These are phyloP conservation scores for Epizoanthus illoricatus DNA, from an alignment of 92 coral and sea anemone species.

Conservation along the genomic window DNA sequence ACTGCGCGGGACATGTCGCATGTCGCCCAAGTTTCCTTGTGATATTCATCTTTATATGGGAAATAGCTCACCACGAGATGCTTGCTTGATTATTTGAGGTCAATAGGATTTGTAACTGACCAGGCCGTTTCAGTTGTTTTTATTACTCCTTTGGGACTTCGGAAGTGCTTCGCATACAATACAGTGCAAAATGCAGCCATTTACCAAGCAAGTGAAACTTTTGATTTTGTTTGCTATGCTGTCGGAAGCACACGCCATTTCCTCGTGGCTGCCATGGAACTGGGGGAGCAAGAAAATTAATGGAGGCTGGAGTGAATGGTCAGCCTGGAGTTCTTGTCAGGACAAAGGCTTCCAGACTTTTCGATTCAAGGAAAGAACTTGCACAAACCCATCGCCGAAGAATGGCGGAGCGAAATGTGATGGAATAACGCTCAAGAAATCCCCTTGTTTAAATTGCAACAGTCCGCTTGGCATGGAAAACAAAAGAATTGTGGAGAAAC, in stretches of 20 bases:
- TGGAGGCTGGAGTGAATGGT: constrained; percentile 88
- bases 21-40: neutral
- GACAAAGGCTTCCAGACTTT: constrained; percentile 54
- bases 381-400: constrained; percentile 78
- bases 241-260: constrained; percentile 28
- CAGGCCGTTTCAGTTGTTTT: neutral
- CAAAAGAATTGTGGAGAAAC: constrained; percentile 55
- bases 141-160: neutral
- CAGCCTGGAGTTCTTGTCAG: constrained; percentile 77
- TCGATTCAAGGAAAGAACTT: constrained; percentile 67
- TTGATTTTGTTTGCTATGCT: constrained; percentile 35
- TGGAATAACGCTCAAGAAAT: constrained; percentile 63
- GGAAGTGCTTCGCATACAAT: neutral
- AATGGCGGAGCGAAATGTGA: constrained; percentile 70
- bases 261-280: constrained; percentile 58
- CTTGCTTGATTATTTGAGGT: constrained; percentile 5
- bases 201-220: constrained; percentile 7
- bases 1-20: neutral
- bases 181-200: neutral
- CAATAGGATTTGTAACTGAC: constrained; percentile 13
- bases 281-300: constrained; percentile 58
- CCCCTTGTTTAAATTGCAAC: constrained; percentile 71
- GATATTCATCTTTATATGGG: neutral
- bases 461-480: constrained; percentile 76
- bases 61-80: constrained; percentile 14